phyloP scores from a whole-genome alignment of 2,113 vertebrate species.

The Menidia beryllina region DNA sequence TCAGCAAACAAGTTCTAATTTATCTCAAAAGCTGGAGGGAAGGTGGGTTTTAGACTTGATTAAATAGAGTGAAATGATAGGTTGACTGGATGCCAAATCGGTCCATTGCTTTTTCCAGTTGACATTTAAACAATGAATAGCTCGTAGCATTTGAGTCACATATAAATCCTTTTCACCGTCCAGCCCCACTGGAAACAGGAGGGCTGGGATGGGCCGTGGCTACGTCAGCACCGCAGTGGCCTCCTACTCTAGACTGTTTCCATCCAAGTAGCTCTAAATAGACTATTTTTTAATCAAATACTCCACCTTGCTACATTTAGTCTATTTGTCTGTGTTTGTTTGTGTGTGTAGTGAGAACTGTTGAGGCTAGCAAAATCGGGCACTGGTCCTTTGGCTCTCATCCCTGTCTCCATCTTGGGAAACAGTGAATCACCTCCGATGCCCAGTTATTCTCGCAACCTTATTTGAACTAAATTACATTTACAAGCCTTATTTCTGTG shows the following conservation, averaged over 20 bases:
- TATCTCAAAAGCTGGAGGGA: neutral
- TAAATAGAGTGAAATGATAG: neutral
- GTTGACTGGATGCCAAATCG: neutral
- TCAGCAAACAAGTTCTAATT: neutral
- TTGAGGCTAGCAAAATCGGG: conserved; percentile 7
- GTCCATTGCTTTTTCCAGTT: neutral
- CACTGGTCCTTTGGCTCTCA: neutral
- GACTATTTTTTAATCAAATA: conserved; percentile 37
- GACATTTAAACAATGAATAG: conserved; percentile 19
- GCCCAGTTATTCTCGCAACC: neutral
- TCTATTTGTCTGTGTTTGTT: neutral
- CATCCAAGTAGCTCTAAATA: conserved; percentile 36
- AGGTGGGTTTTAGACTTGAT: neutral
- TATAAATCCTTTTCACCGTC: conserved; percentile 44
- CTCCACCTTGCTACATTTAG: conserved; percentile 10
- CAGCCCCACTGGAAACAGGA: conserved; percentile 34
- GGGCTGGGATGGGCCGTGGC: conserved; percentile 20
- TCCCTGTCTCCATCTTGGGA: conserved; percentile 1
- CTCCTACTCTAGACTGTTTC: conserved; percentile 42
- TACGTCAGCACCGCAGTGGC: conserved; percentile 48
- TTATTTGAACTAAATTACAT: no score
- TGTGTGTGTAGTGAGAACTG: neutral
- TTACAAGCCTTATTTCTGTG: no score
- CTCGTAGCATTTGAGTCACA: conserved; percentile 27
- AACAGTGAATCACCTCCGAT: conserved; percentile 1